These are phyloP conservation scores for Microtus montanus DNA, from an alignment of 2,113 vertebrate species.

Conservation along the genomic window DNA sequence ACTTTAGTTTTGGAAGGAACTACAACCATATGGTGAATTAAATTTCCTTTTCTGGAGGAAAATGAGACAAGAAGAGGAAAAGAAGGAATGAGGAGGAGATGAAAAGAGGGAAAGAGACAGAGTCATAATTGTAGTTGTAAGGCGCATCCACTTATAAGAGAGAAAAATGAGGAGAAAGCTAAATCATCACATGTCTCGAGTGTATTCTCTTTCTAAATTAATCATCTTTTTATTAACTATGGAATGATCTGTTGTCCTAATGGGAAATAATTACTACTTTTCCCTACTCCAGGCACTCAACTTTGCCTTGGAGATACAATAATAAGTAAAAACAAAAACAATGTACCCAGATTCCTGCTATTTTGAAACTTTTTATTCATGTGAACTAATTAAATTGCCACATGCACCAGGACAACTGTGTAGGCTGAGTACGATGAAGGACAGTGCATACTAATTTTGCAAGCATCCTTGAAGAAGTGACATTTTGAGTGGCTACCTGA, in stretches of 20 bases:
- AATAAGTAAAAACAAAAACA: neutral
- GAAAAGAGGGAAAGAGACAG: neutral
- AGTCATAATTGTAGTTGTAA: neutral
- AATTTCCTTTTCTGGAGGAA: neutral
- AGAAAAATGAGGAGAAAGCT: neutral
- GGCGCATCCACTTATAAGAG: neutral
- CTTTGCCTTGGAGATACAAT: neutral
- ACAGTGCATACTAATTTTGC: neutral
- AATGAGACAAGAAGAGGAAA: neutral
- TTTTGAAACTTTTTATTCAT: slow-evolving; percentile 16
- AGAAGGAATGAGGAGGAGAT: neutral
- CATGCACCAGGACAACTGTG: neutral
- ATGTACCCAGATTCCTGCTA: neutral
- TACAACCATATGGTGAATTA: neutral
- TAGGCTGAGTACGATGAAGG: neutral
- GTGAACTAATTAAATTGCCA: slow-evolving; percentile 1
- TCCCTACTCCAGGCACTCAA: neutral
- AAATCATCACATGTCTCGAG: neutral
- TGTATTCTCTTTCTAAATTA: slow-evolving; percentile 27
- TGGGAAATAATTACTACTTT: neutral
- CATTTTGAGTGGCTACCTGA: neutral
- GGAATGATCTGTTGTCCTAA: neutral
- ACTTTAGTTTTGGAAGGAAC: neutral
- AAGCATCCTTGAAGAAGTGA: neutral
- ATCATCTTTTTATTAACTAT: neutral